Conservation (phyloP, 2,797 vertebrate species). For the Rhinogobio ventralis region DNA sequence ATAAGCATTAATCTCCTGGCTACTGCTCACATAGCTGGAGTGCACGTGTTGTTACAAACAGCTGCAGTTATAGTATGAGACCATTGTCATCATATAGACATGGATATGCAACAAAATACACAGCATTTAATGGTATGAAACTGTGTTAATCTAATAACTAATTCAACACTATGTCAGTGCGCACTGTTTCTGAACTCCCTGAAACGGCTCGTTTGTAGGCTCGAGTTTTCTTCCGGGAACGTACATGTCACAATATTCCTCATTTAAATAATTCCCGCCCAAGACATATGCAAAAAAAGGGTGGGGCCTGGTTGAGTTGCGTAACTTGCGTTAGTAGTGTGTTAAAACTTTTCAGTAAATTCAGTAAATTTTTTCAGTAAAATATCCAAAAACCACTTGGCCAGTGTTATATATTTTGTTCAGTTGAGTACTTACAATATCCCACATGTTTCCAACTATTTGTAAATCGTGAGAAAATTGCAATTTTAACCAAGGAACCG, state of each 20-base stretch:
- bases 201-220: no score
- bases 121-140: not conserved
- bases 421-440: no score
- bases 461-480: no score
- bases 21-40: slow-evolving; percentile 21
- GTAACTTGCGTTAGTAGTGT: not conserved
- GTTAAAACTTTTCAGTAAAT: no score
- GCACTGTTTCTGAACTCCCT: no score
- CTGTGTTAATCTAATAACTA: not conserved
- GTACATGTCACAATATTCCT: not conserved
- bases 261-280: not conserved
- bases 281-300: not conserved
- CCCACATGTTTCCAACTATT: no score
- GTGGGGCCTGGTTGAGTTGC: not conserved
- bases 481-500: no score
- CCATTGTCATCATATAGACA: not conserved
- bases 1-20: slow-evolving; percentile 36
- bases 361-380: no score
- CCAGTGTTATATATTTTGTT: no score
- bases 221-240: not conserved
- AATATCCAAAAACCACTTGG: no score
- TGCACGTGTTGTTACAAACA: slow-evolving; percentile 7
- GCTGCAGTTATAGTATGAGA: not conserved
- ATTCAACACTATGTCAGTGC: not conserved
- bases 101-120: not conserved